These are phyloP conservation scores for Periophthalmus magnuspinnatus DNA, from an alignment of 2,797 vertebrate species.

Conservation along the genomic window DNA sequence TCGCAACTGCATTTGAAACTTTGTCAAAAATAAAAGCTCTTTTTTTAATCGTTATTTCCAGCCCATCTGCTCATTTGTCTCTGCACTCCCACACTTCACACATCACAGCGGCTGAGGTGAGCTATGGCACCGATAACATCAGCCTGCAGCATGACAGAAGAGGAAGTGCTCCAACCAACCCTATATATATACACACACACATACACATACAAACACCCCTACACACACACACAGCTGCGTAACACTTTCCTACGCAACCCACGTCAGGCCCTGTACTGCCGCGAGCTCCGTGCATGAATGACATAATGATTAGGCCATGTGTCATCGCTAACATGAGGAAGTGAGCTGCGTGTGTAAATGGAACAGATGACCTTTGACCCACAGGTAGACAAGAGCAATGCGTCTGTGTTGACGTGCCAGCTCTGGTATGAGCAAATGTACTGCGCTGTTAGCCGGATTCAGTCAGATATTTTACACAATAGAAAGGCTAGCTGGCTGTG, in stretches of 20 bases:
- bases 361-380: not conserved
- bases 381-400: not conserved
- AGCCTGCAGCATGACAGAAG: slow-evolving; percentile 31
- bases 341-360: not conserved
- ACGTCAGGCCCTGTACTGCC: too few species aligned
- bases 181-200: not conserved
- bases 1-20: too few species aligned
- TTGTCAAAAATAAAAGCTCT: too few species aligned
- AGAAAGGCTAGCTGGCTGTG: too few species aligned
- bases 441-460: too few species aligned
- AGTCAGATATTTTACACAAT: too few species aligned
- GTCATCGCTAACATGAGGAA: not conserved
- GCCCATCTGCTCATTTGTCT: too few species aligned
- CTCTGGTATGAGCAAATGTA: too few species aligned
- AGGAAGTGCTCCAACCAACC: slow-evolving; percentile 38
- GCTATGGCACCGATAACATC: slow-evolving; percentile 39
- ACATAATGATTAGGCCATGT: not conserved
- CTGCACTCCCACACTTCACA: not conserved
- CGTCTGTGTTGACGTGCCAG: too few species aligned
- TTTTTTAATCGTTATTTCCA: too few species aligned
- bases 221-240: not conserved
- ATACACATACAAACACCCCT: not conserved
- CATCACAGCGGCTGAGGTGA: not conserved
- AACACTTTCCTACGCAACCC: too few species aligned
- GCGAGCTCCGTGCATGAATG: not conserved